Percentiles rank a stretch among this genome's conserved stretches.
phyloP scores from a whole-genome alignment of 2,797 vertebrate genomes.

The Gymnothorax reevesii region DNA sequence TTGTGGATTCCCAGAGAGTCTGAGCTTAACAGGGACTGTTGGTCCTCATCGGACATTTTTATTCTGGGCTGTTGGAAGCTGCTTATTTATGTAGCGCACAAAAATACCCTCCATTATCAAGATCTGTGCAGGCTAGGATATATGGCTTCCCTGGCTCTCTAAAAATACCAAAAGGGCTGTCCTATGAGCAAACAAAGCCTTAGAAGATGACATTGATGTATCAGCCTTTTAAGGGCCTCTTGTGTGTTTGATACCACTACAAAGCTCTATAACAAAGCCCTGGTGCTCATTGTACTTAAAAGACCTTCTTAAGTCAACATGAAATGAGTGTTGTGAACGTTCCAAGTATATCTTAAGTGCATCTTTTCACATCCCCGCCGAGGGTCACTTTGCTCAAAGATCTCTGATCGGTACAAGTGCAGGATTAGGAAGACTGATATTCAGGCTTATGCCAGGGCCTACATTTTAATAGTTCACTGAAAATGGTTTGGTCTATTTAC shows the following conservation, averaged over 20 bases:
- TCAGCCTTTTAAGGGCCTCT: not conserved
- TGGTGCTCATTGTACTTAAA: conserved; percentile 8
- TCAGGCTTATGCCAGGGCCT: not conserved
- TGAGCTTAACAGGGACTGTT: not conserved
- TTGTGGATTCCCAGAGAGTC: not conserved
- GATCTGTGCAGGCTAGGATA: not conserved
- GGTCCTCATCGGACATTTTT: not conserved
- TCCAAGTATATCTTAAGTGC: not conserved
- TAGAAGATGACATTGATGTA: not conserved
- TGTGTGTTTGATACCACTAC: not conserved
- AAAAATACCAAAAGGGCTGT: not conserved
- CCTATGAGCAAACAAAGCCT: not conserved
- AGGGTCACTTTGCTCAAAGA: not conserved
- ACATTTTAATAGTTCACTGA: not conserved
- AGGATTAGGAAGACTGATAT: not conserved
- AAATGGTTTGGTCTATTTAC: not conserved
- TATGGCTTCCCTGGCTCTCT: not conserved
- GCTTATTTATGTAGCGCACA: not conserved
- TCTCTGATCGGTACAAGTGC: not conserved
- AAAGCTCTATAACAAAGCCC: not conserved
- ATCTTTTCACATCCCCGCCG: not conserved
- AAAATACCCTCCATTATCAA: not conserved
- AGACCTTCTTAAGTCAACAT: not conserved
- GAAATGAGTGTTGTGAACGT: not conserved
- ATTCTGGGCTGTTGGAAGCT: not conserved